phyloP scores from a whole-genome alignment of 2,797 vertebrate genomes.

The Margarornis squamiger region DNA sequence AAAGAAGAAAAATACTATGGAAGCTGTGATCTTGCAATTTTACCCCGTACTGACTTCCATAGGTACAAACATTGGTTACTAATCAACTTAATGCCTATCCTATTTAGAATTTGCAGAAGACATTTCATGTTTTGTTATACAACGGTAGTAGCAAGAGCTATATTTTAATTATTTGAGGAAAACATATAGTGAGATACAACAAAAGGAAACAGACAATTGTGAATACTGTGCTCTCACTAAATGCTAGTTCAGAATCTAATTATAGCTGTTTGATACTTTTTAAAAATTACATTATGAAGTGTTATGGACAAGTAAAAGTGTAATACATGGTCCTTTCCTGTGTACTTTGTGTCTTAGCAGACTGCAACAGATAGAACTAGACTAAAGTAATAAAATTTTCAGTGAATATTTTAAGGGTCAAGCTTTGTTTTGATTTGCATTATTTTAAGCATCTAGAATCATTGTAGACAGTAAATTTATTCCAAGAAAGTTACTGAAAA shows the following conservation, averaged over 20 bases:
- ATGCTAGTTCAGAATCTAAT: slow-evolving; percentile 34
- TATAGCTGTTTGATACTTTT: slow-evolving; percentile 21
- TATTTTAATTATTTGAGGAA: slow-evolving; percentile 12
- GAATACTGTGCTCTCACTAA: slow-evolving; percentile 22
- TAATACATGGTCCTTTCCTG: neutral
- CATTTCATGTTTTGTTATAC: neutral
- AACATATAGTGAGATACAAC: neutral
- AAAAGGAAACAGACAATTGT: slow-evolving; percentile 49
- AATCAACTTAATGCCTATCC: neutral
- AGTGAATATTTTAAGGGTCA: neutral
- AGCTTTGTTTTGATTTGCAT: neutral
- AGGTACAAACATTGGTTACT: neutral
- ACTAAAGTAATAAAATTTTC: neutral
- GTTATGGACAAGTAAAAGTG: slow-evolving; percentile 2
- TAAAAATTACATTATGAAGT: slow-evolving; percentile 15
- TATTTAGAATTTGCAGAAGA: neutral
- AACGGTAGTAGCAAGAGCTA: neutral
- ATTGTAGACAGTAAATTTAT: neutral
- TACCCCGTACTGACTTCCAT: neutral
- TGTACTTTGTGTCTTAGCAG: neutral
- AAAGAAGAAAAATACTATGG: neutral
- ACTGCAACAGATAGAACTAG: neutral
- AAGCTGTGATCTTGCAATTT: neutral
- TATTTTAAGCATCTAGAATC: neutral
- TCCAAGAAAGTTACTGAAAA: neutral